Evolutionary conservation across 2,797 vertebrate genomes (phyloP), one percentile per base, ranked within the genome.

Genomic region (Manis javanica): DNA sequence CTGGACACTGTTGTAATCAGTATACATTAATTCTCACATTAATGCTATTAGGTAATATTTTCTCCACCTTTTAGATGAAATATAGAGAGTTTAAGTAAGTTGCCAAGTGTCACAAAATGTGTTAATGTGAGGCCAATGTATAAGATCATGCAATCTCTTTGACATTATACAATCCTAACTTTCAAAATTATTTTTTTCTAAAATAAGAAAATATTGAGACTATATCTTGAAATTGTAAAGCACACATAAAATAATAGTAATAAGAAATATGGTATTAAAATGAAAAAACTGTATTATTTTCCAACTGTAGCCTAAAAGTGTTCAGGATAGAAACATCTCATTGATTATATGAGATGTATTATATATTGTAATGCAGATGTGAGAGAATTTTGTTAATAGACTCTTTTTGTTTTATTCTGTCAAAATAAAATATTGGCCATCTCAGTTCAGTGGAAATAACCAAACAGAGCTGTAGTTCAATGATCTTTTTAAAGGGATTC

Each of bases 71-170:
- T 57, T 37, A 83, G 59, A 37, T 46, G n/a, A 82, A 75, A 10
- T 78, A 29, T 57, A 87, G 10, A 93, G 24, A 81, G 14, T 15
- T 88, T 77, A 92, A 81, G 13, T 63, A 63, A 75, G 13, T 90
- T 94, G 46, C 26, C 31, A 83, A 95, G 88, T 63, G 64, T 51
- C n/a, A 87, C 34, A 74, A 79, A 74, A 91, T 31, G 19, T 82
- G 26, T 83, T 71, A 82, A 79, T 69, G 7, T 64, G 49, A 87
- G 75, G 9, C 51, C 15, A 46, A 63, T 7, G 55, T 29, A 51
- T 10, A 68, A 34, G 79, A 53, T 3, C 15, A 75, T 51, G 31
- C 12, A 55, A 9, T 86, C 14, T 72, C 29, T 68, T 95, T 94
- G 57, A 64, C 4, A 71, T 37, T 61, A 29, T 61, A 61, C 3